Conservation (phyloP, 2,797 vertebrate genomes). For the Peromyscus nudipes region DNA sequence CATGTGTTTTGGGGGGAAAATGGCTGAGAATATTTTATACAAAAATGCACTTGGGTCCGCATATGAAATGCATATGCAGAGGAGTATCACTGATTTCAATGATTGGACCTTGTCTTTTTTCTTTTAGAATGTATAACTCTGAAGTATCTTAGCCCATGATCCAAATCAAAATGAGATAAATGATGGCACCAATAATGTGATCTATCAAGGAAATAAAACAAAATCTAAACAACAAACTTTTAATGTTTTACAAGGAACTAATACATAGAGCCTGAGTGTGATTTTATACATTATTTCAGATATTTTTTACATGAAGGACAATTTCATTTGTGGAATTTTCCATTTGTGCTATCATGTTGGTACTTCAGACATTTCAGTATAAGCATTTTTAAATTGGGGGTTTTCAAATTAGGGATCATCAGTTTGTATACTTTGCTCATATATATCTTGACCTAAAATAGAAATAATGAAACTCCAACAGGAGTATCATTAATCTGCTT, state of each 20-base stretch:
- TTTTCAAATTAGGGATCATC: neutral
- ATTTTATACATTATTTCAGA: neutral
- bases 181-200: neutral
- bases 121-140: neutral
- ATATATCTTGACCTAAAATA: neutral
- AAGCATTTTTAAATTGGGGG: neutral
- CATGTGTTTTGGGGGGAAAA: neutral
- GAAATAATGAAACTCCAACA: neutral
- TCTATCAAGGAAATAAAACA: neutral
- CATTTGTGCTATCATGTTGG: neutral
- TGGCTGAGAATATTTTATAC: neutral
- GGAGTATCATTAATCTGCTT: neutral
- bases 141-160: too few species aligned
- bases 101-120: neutral
- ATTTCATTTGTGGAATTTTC: neutral
- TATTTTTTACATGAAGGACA: too few species aligned
- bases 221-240: neutral
- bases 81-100: neutral
- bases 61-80: neutral
- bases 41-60: conserved; percentile 30
- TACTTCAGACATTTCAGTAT: neutral
- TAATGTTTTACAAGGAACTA: neutral
- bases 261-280: neutral
- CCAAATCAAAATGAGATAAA: neutral
- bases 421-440: neutral